Conservation (phyloP, 2,113 vertebrate species). For the Pollimyrus isidori region DNA sequence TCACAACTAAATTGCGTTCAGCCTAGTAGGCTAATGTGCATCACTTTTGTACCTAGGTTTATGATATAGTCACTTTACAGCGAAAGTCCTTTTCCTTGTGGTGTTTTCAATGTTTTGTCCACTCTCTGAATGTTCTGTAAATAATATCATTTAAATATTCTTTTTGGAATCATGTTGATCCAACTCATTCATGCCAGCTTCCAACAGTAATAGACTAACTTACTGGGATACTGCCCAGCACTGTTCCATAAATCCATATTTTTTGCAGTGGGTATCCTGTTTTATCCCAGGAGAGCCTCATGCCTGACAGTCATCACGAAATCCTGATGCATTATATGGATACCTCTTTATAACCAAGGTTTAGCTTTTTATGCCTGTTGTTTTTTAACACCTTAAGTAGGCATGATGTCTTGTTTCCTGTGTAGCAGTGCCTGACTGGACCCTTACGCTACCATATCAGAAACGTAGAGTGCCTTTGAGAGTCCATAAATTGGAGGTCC, state of each 20-base stretch:
- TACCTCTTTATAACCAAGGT: background rate
- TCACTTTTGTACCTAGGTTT: background rate
- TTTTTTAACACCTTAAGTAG: background rate
- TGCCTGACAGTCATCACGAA: background rate
- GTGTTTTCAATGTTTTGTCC: background rate
- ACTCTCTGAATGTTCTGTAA: background rate
- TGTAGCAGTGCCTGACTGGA: background rate
- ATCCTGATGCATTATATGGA: background rate
- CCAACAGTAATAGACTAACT: background rate
- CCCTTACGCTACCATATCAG: slow-evolving; percentile 33
- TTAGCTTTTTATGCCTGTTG: background rate
- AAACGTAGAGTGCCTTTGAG: slow-evolving; percentile 31
- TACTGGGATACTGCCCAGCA: background rate
- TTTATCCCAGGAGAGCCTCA: background rate
- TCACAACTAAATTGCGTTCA: background rate
- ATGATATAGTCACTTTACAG: background rate
- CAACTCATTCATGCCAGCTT: background rate
- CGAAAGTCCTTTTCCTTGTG: background rate
- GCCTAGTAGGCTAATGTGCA: background rate
- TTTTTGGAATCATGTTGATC: background rate
- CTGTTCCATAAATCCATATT: background rate
- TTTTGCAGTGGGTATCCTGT: background rate
- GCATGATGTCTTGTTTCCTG: background rate
- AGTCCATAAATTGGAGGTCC: slow-evolving; percentile 72
- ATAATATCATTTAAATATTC: background rate